Conservation (phyloP, 1,140 invertebrate species). For the Psix sp. region DNA sequence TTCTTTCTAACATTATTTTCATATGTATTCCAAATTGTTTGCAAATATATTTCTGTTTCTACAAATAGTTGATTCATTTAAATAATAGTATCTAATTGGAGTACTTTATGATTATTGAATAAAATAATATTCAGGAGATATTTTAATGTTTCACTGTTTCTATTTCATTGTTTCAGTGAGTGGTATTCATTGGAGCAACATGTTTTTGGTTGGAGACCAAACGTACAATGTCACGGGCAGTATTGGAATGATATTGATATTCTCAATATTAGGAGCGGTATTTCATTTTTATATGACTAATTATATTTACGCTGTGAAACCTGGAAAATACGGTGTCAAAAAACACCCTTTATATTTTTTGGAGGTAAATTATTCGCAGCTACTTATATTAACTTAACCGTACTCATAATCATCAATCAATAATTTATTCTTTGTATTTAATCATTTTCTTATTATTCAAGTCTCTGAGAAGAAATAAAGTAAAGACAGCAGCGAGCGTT, state of each 20-base stretch:
- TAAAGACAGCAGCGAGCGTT: constrained; percentile 59
- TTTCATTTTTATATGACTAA: constrained; percentile 76
- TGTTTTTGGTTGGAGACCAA: constrained; percentile 74
- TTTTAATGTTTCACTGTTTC: too few species aligned
- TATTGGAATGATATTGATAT: constrained; percentile 74
- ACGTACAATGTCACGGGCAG: constrained; percentile 76
- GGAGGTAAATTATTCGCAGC: constrained; percentile 60
- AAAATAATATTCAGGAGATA: constrained; percentile 44
- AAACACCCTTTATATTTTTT: constrained; percentile 78
- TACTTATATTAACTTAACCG: neutral
- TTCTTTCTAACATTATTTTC: too few species aligned
- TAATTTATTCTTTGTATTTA: constrained; percentile 36
- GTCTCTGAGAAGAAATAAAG: constrained; percentile 68
- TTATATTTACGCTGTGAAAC: constrained; percentile 78
- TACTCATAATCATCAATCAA: neutral
- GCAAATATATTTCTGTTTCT: too few species aligned
- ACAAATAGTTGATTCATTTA: too few species aligned
- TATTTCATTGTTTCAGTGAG: constrained; percentile 66
- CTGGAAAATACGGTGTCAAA: constrained; percentile 77
- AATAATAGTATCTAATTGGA: too few species aligned
- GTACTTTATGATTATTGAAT: constrained; percentile 44
- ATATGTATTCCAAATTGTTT: too few species aligned
- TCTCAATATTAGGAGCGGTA: constrained; percentile 74
- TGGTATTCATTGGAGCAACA: constrained; percentile 80
- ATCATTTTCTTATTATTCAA: too few species aligned